Evolutionary conservation across 2,113 vertebrate species (phyloP).

Genomic region (Rhinogobius similis): DNA sequence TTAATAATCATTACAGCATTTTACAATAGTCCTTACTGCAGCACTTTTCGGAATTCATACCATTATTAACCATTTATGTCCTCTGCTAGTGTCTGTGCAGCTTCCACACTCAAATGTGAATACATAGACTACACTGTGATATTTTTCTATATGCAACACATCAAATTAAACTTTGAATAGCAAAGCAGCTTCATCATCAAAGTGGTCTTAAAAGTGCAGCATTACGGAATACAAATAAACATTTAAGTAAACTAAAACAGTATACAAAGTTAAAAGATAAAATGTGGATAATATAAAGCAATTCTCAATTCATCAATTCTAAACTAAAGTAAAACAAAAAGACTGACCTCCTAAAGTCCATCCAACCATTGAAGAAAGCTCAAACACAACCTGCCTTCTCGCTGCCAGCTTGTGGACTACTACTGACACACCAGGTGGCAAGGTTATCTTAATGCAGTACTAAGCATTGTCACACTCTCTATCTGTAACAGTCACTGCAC

Average conservation of each 20-base stretch:
- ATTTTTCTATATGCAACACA: neutral
- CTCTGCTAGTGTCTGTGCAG: neutral
- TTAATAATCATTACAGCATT: constrained; percentile 38
- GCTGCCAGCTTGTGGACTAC: constrained; percentile 51
- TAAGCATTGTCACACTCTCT: constrained; percentile 44
- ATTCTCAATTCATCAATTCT: too few species aligned
- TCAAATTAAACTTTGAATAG: neutral
- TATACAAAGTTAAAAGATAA: neutral
- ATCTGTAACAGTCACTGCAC: constrained; percentile 9
- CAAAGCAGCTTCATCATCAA: too few species aligned
- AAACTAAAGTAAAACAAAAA: neutral
- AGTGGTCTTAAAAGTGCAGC: too few species aligned
- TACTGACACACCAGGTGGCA: constrained; percentile 58
- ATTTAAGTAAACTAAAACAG: neutral
- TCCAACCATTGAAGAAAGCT: constrained; percentile 24
- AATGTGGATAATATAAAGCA: neutral
- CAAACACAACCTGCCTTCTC: constrained; percentile 41
- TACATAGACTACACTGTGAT: neutral
- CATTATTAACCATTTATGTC: neutral
- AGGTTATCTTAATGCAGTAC: constrained; percentile 43
- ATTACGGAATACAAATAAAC: too few species aligned
- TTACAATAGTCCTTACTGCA: constrained; percentile 35
- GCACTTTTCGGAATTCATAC: constrained; percentile 24
- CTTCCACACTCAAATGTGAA: neutral
- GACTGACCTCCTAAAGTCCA: constrained; percentile 19